phyloP scores from a whole-genome alignment of 2,888 invertebrate species.

The Autographa pulchrina region DNA sequence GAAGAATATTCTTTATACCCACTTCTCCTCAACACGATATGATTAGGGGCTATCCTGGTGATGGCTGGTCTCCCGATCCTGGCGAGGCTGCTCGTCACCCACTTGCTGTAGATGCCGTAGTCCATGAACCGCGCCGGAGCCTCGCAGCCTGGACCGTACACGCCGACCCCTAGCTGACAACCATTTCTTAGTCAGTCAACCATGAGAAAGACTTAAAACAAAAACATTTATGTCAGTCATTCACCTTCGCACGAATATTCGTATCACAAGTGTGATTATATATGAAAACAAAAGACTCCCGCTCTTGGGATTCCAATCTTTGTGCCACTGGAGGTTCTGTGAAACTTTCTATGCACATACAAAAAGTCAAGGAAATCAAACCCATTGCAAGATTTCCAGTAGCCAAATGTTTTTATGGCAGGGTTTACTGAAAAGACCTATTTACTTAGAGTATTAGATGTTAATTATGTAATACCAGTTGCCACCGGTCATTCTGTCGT shows the following conservation, averaged over 20 bases:
- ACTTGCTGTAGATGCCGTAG: not conserved
- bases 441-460: too few relatives aligned
- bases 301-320: too few relatives aligned
- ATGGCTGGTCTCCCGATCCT: not conserved
- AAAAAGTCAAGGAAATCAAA: too few relatives aligned
- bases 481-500: not conserved
- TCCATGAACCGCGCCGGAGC: not conserved
- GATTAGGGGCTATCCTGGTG: not conserved
- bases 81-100: not conserved
- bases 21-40: not conserved
- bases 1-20: not conserved
- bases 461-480: not conserved
- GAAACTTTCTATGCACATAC: too few relatives aligned
- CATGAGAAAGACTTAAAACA: not conserved
- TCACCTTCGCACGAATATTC: too few relatives aligned
- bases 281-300: too few relatives aligned
- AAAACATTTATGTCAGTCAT: too few relatives aligned
- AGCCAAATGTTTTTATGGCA: too few relatives aligned
- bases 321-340: too few relatives aligned
- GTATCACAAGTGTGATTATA: too few relatives aligned
- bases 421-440: too few relatives aligned
- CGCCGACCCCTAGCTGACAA: not conserved
- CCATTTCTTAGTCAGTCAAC: not conserved
- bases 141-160: not conserved
- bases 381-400: too few relatives aligned